These are phyloP conservation scores for Lysandra bellargus DNA, from an alignment of 2,888 invertebrate species.

Conservation along the genomic window DNA sequence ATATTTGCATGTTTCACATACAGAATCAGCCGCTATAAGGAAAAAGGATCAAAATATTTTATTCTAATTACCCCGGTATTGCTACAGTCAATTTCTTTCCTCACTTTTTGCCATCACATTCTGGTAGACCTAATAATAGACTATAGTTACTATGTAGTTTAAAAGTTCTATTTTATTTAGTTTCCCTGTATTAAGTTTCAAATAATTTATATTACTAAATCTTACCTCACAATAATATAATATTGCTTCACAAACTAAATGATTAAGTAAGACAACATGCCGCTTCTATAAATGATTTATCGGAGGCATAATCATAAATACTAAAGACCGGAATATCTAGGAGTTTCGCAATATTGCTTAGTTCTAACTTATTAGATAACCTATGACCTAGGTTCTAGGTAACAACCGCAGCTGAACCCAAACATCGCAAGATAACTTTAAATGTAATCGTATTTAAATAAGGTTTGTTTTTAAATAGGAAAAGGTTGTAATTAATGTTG, in stretches of 20 bases:
- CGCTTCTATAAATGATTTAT: constrained; percentile 23
- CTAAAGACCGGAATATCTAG: constrained; percentile 21
- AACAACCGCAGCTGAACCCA: neutral
- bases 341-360: constrained; percentile 24
- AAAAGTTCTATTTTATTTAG: neutral
- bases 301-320: constrained; percentile 14
- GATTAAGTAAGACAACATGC: constrained; percentile 18
- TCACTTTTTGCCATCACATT: too few relatives aligned
- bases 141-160: neutral
- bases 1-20: too few relatives aligned
- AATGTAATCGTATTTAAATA: neutral
- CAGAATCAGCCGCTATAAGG: too few relatives aligned
- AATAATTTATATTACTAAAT: neutral
- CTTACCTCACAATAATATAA: neutral
- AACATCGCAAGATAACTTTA: neutral
- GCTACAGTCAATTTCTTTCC: too few relatives aligned
- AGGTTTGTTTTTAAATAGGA: neutral
- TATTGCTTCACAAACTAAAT: constrained; percentile 2
- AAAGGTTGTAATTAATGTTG: neutral
- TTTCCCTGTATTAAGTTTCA: neutral
- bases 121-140: too few relatives aligned
- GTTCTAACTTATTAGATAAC: constrained; percentile 25
- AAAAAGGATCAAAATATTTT: too few relatives aligned
- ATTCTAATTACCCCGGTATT: too few relatives aligned
- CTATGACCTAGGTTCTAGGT: constrained; percentile 15